Evolutionary conservation across 2,797 vertebrate genomes (phyloP), one percentile per base, ranked within the genome.

Genomic region (Borostomias antarcticus): DNA sequence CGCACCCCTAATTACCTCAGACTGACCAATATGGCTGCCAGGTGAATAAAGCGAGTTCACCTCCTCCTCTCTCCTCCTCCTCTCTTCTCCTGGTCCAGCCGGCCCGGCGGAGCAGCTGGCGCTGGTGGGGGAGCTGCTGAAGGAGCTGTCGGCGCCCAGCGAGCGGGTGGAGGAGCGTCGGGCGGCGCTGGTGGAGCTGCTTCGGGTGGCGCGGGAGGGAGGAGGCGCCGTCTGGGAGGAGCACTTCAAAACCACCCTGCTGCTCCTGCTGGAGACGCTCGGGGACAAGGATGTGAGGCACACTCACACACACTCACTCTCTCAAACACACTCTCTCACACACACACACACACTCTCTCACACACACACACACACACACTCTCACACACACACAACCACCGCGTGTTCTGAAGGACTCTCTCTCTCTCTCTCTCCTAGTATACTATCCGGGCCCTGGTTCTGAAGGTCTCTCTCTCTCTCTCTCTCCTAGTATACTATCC

Each of bases 201-300:
- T 98, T 21, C 98, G 96, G 85, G 94, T 97, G 80, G 95, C 95
- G 0, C 88, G 97, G 1, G 96, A 98, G 58, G 96, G 98, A 89
- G 94, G 93, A 79, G 86, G 93, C 0, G 90, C 91, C 8, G 93
- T 97, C 35, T 98, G 96, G 97, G 96, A 98, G 65, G 96, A 98
- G 40, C 97, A 98, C 84, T 98, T 98, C 87, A 98, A 98, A 88
- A 97, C 95, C 59, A 95, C 95, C 85, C 87, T 98, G 72, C 95
- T 98, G 62, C 90, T 98, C 78, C 91, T 98, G 69, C 90, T 98
- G 45, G 97, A 98, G 90, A 98, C 95, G 0, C 93, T 98, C 6
- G 95, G 94, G 51, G 95, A 98, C 88, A 95, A 95, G 91, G 96
- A 98, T 3, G 96, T 97, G 81, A 89, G 88, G 64, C 37, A 11